Evolutionary conservation across 2,797 vertebrate species (phyloP), one percentile per base, ranked within the genome.

Genomic region (Bovichtus diacanthus): DNA sequence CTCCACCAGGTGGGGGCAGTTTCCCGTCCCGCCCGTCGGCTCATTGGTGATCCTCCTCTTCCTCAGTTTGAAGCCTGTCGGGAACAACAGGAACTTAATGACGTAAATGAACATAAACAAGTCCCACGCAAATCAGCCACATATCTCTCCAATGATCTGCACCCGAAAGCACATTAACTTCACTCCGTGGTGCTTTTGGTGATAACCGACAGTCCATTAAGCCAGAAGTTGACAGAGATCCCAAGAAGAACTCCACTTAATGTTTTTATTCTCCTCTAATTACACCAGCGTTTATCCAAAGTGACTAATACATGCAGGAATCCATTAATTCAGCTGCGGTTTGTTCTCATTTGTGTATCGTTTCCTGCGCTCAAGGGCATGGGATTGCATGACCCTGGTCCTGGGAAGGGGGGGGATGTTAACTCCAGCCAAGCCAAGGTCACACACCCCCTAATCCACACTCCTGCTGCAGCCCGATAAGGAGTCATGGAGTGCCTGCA

Each of bases 51-150:
- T 96, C 61, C 67, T 95, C 4, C 98, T 95, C 84, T 97, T 99
- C 90, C 98, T 96, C 77, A 99, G 89, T 89, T 97, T 99, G 89
- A 99, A 99, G 70, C 98, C 98, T 99, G 88, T 73, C 0, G 23
- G 70, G 55, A 58, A 74, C 25, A 81, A 78, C 9, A 44, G 36
- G 53, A 56, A 47, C 27, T 7, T 38, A 39, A 71, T 81, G 66
- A 70, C 78, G 56, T n/a, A 1, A 75, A 77, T 60, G 49, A 73
- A 75, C 43, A 54, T 9, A 46, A 74, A 49, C 5, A 53, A 60
- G 15, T 5, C 23, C 13, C 27, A 18, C 18, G 8, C 39, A 62
- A 58, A 78, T 76, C 39, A 59, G 29, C 16, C 21, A 41, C 13
- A n/a, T n/a, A n/a, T n/a, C n/a, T n/a, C n/a, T n/a, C n/a, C n/a